phyloP scores from a whole-genome alignment of 2,113 vertebrate species.

The Oryzias woworae region DNA sequence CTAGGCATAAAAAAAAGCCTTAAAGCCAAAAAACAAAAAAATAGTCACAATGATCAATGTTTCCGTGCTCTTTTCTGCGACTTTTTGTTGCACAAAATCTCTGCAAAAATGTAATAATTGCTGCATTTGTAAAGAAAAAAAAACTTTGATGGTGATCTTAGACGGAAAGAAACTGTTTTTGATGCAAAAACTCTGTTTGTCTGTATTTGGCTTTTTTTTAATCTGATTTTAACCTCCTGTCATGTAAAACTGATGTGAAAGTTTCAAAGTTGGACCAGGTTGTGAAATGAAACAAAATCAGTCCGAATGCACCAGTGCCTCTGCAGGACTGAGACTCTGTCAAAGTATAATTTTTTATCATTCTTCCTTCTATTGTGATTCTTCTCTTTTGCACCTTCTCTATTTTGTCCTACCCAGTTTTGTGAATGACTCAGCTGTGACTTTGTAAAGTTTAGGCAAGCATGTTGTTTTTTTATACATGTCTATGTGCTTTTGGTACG shows the following conservation, averaged over 20 bases:
- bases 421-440: conserved; percentile 61
- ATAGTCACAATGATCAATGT: no score
- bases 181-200: background rate
- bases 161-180: background rate
- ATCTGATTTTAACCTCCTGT: background rate
- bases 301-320: conserved; percentile 21
- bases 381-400: conserved; percentile 55
- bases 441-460: conserved; percentile 37
- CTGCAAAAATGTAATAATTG: no score
- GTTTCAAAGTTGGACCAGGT: conserved; percentile 30
- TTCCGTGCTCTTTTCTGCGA: no score
- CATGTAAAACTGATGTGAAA: conserved; percentile 5
- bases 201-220: conserved; percentile 7
- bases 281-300: background rate
- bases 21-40: no score
- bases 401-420: conserved; percentile 49
- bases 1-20: no score
- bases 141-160: background rate
- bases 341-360: conserved; percentile 17
- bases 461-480: conserved; percentile 53
- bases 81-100: no score
- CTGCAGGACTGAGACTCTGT: conserved; percentile 5
- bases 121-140: no score
- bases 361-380: conserved; percentile 10
- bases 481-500: conserved; percentile 47